Base-by-base conservation (phyloP, 2,888 invertebrate genomes). In the Salticus scenicus region DNA sequence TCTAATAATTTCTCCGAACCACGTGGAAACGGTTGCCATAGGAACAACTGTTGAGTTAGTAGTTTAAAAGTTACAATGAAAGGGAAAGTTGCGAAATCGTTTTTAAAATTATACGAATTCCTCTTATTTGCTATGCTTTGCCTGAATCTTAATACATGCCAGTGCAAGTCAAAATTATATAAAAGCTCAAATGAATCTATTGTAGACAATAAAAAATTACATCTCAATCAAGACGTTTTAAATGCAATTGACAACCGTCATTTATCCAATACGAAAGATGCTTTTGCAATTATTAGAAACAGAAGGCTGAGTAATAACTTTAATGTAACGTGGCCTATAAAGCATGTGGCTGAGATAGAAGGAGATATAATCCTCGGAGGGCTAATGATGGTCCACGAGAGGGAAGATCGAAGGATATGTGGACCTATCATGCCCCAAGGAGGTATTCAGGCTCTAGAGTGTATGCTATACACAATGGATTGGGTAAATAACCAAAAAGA, bases 401-500 rank as follows among this genome's bases (percentile, higher is more conserved):
- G 98, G 27, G 96, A 96, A 89, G 97, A 97, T 89, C 94, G 94
- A 66, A 94, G 95, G 90, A 96, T 95, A 0, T 98, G 98, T 90
- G 98, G 98, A 0, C 96, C 96, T 0, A 95, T 98, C 64, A 98
- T 98, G 97, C 96, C 97, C 0, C 97, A 98, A 91, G 97, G 97
- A 0, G 93, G 93, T 0, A 91, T 93, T 14, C 93, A 91, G 90
- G 97, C 97, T 0, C 92, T 98, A 88, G 98, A 98, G 91, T 95
- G 95, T 0, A 98, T 98, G 97, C 92, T 98, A 69, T 97, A 94
- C 91, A 97, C 98, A 0, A 91, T 98, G 90, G 97, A 97, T 91
- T 93, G 94, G 89, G 93, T 97, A 74, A 96, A 96, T 91, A 92
- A 93, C 89, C 92, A 93, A 84, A 76, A 87, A 88, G 92, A 93